Evolutionary conservation across 2,797 vertebrate genomes (phyloP), one percentile per base, ranked within the genome.

Genomic region (Xenopus petersii): DNA sequence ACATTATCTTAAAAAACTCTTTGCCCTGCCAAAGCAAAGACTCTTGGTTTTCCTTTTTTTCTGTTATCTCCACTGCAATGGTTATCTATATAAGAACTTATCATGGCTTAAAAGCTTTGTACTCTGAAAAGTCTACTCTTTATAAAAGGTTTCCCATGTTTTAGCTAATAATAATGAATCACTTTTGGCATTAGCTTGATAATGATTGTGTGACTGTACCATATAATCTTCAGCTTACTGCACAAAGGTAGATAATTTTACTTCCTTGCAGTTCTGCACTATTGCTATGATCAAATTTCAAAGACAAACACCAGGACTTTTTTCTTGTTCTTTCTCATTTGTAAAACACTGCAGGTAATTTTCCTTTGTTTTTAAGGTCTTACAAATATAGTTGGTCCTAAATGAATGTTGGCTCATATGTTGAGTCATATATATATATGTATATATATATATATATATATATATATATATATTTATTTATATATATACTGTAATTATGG

Each of bases 121-220:
- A 21, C 56, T 48, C 47, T n/a, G 48, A 58, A 70, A 48, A 46
- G 36, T 33, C 10, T 64, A 60, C 17, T 49, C 46, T 70, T 55
- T 66, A 33, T 10, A 59, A 74, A 63, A 49, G 49, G 70, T 70
- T 47, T 58, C 71, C 65, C 70, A 17, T 70, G 71, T 61, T 70
- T 70, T 65, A 65, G 47, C 67, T 79, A 74, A 79, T 70, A 73
- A 77, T 77, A 64, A 79, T 70, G 61, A 79, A 70, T 74, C 66
- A 61, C 62, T 73, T 70, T 70, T 10, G 71, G 67, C 67, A 74
- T 79, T 74, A 70, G 54, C 21, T 79, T 66, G 21, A 79, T 74
- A 67, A 70, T 74, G 67, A 74, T 54, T 54, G 61, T 70, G 33
- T 59, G 77, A 74, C 21, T 70, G 71, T 55, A 79, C 73, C 71